Evolutionary conservation across 2,113 vertebrate species (phyloP).

Genomic region (Eretmochelys imbricata): DNA sequence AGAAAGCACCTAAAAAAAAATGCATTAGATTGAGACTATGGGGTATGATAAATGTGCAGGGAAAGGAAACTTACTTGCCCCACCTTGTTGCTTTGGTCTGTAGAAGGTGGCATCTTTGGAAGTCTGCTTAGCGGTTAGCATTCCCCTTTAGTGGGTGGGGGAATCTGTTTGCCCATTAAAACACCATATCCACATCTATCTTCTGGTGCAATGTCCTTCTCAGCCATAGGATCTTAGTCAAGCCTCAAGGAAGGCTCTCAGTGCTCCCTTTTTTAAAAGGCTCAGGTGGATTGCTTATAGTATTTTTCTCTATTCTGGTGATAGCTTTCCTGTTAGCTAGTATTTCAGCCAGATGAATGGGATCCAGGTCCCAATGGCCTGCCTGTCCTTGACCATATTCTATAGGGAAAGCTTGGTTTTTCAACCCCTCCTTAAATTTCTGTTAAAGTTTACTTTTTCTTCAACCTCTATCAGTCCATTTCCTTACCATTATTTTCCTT

Average conservation of each 20-base stretch:
- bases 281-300: not conserved
- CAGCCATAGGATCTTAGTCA: not conserved
- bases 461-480: not conserved
- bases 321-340: not conserved
- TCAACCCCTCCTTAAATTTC: not conserved
- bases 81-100: not conserved
- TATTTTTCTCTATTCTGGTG: not conserved
- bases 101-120: not conserved
- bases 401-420: not conserved
- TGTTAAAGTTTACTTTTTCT: not conserved
- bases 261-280: not conserved
- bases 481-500: not conserved
- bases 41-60: not conserved
- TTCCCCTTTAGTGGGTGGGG: no score
- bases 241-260: not conserved
- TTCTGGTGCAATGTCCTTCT: not conserved
- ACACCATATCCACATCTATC: not conserved
- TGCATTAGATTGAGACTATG: not conserved
- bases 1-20: not conserved
- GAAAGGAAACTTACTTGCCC: not conserved
- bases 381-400: not conserved
- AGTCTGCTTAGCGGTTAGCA: no score
- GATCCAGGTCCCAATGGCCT: fast-evolving
- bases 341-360: not conserved
- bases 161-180: not conserved